Percentiles rank a stretch among this genome's conserved stretches.
phyloP scores from a whole-genome alignment of 1,140 invertebrate species.

The Zaprionus vittiger region DNA sequence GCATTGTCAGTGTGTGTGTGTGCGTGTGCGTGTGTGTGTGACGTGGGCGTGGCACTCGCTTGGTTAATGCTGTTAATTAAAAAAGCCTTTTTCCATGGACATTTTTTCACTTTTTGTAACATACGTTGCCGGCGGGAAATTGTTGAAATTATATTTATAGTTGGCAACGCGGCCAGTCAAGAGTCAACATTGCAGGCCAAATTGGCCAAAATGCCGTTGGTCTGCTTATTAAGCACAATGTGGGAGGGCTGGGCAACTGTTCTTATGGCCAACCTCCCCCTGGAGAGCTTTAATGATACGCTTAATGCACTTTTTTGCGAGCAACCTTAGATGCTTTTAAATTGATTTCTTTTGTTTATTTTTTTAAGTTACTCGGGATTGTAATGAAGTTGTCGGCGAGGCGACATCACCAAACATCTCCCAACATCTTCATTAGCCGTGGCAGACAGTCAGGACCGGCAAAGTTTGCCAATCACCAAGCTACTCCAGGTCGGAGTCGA shows the following conservation, averaged over 20 bases:
- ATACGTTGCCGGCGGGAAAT: conserved; percentile 23
- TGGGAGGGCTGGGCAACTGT: not conserved
- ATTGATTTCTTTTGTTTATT: conserved; percentile 11
- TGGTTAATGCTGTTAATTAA: conserved; percentile 71
- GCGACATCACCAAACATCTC: conserved; percentile 3
- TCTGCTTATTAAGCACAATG: conserved; percentile 46
- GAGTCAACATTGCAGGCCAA: conserved; percentile 30
- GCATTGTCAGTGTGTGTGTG: conserved; percentile 1
- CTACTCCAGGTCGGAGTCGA: not conserved
- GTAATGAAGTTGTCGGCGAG: conserved; percentile 10
- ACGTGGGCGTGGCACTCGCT: conserved; percentile 56
- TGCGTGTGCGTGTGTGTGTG: not conserved
- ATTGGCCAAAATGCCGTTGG: conserved; percentile 28
- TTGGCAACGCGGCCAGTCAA: conserved; percentile 24
- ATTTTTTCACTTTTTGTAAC: conserved; percentile 53
- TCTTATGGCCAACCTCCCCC: conserved; percentile 8
- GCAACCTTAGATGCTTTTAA: not conserved
- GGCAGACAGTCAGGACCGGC: conserved; percentile 18
- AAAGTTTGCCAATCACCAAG: conserved; percentile 51
- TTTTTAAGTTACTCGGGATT: not conserved
- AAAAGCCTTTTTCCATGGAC: conserved; percentile 51
- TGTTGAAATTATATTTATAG: conserved; percentile 53
- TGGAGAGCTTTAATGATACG: conserved; percentile 8
- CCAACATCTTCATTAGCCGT: conserved; percentile 34
- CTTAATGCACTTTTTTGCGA: conserved; percentile 27